A percentile compares a stretch with the other conserved stretches of the same genome.
Evolutionary conservation across 2,113 vertebrate genomes (phyloP).

Genomic region (Aspidoscelis tigris): DNA sequence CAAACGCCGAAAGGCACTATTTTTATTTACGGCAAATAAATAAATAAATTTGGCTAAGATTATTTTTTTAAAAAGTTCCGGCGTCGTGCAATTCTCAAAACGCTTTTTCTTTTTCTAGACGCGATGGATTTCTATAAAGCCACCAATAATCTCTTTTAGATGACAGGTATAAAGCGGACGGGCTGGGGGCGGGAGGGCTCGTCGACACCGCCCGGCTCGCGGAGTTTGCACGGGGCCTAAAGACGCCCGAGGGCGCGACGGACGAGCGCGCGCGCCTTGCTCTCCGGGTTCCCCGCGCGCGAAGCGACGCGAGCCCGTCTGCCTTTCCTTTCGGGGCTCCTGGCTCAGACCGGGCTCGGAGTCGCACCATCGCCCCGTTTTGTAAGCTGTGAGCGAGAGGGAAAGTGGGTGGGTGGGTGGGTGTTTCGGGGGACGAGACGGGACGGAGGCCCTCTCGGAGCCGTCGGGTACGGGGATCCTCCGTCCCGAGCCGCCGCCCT

Average conservation of each 20-base stretch:
- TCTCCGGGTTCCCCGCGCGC: constrained; percentile 40
- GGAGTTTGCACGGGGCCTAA: not conserved
- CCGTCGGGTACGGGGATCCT: constrained; percentile 54
- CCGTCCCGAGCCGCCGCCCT: too few relatives aligned
- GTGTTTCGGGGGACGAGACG: constrained; percentile 53
- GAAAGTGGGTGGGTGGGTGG: not conserved
- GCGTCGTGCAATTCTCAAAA: not conserved
- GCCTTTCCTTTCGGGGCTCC: not conserved
- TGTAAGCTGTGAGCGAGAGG: not conserved
- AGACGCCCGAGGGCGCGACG: constrained; percentile 49
- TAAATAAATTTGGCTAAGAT: not conserved
- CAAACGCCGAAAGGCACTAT: not conserved
- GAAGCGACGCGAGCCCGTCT: constrained; percentile 8
- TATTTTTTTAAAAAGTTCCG: not conserved
- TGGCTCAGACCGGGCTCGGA: too few relatives aligned
- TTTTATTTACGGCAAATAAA: too few relatives aligned
- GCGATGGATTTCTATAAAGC: constrained; percentile 32
- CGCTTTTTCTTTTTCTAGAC: constrained; percentile 15
- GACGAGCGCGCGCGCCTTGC: constrained; percentile 49
- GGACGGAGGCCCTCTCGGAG: constrained; percentile 63
- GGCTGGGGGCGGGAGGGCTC: not conserved
- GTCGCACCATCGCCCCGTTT: too few relatives aligned
- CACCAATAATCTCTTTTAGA: constrained; percentile 10
- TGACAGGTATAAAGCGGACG: not conserved
- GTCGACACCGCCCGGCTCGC: not conserved